Base-by-base conservation (phyloP, 2,797 vertebrate species). In the Melanotaenia pygmaea region DNA sequence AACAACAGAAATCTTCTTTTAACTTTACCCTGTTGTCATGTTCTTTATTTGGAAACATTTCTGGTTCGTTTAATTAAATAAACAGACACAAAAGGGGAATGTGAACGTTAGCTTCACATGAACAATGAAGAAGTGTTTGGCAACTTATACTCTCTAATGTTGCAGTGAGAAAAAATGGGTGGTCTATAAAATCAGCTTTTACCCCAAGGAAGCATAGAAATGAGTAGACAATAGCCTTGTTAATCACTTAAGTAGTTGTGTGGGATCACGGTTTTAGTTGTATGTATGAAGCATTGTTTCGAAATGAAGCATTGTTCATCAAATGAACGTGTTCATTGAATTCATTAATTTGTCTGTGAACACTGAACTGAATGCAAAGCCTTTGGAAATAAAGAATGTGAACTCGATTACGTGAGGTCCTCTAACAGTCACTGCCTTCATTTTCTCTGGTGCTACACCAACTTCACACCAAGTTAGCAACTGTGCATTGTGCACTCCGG, bases 1-100 rank as follows among this genome's bases (percentile, higher is more conserved):
- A 76, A 81, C 28, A 80, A 2, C 51, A 83, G 6, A 64, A 65
- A 59, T n/a, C 0, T 11, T 54, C 13, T 16, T 56, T 81, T 22
- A 83, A 37, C n/a, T 75, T 37, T 3, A 70, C 3, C 59, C 38
- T 20, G 8, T 9, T 32, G 4, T 63, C 20, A 12, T 7, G 37
- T n/a, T 53, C 22, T 56, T 30, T 11, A 1, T 35, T 35, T 43
- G 16, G 0, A 22, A 62, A n/a, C 9, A 54, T 18, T 64, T 57
- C 0, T 11, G 14, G 13, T 62, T 20, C 12, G 1, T 56, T 61
- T 20, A 45, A 18, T 3, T 22, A 5, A 72, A 57, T 22, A 4
- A 74, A 38, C 12, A 61, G 30, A 10, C 4, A 64, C 30, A n/a
- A 8, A 51, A 50, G 9, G 9, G 1, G 12, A 59, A 5, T 6